Evolutionary conservation across 2,113 vertebrate species (phyloP).

Genomic region (Dasyprocta punctata): DNA sequence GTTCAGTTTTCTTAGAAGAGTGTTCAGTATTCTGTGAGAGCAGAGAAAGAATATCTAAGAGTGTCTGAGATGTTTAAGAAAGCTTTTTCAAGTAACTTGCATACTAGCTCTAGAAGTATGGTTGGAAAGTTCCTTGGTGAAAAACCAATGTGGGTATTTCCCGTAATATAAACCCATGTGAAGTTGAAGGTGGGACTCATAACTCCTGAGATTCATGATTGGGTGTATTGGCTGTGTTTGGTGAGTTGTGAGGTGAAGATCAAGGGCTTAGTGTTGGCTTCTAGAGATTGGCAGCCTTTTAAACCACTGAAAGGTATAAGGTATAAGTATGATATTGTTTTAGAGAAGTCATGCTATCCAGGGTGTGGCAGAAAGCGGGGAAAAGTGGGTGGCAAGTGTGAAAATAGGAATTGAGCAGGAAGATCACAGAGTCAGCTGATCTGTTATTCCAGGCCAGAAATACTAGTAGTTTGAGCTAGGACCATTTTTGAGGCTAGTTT

Average conservation of each 20-base stretch:
- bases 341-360: not conserved
- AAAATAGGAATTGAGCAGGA: not conserved
- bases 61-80: not conserved
- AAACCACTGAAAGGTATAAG: not conserved
- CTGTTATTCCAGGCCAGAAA: not conserved
- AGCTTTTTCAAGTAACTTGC: conserved; percentile 10
- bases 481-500: not conserved
- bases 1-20: not conserved
- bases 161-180: not conserved
- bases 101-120: not conserved
- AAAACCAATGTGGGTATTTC: not conserved
- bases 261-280: not conserved
- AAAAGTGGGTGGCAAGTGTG: not conserved
- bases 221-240: not conserved
- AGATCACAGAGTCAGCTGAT: not conserved
- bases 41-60: not conserved
- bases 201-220: not conserved
- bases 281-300: not conserved
- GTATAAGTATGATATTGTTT: not conserved
- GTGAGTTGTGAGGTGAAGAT: not conserved
- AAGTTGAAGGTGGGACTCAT: not conserved
- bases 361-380: not conserved
- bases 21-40: not conserved
- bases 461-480: not conserved
- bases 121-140: not conserved